Evolutionary conservation across 2,888 invertebrate genomes (phyloP), one percentile per base, ranked within the genome.

Genomic region (Exephanes ischioxanthus): DNA sequence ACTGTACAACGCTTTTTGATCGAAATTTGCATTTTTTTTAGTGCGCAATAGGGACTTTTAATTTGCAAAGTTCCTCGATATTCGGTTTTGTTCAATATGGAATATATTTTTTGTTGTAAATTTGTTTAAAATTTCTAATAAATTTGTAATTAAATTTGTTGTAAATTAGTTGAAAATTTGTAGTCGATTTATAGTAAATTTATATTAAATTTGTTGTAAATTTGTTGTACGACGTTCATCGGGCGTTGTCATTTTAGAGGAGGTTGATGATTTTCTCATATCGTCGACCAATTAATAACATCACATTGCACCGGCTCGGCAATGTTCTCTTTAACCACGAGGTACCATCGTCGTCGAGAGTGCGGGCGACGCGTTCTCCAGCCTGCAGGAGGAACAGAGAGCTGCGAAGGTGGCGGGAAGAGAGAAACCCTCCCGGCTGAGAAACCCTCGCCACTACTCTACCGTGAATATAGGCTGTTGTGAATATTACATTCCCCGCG

Each of bases 401-500:
- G 68, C 41, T 79, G 68, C 26, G 67, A 71, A 41, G 16, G 79
- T 68, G 66, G 75, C 75, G 88, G 88, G 72, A 85, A 75, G 73
- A 51, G 58, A 79, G 78, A 81, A 87, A 85, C 76, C 72, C 81
- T 86, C 80, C 79, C 85, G 68, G 77, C 70, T 19, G 7, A 33
- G 16, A 30, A 26, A 71, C 73, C 53, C 72, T 41, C 71, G 58
- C 67, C 51, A 66, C 53, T 80, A 78, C 85, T 86, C 73, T 66
- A 81, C 71, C 68, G 71, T 85, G 71, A 89, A 89, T 90, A 91
- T 90, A 90, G 92, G 91, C 91, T 93, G 92, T 92, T 93, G 93
- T 92, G 93, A 93, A 93, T 94, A 93, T 94, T 94, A 93, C 93
- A 93, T 93, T 93, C 92, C 91, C 91, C 87, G 90, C 91, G 90